These are phyloP conservation scores for Cranoglanis bouderius DNA, from an alignment of 2,113 vertebrate species.

Conservation along the genomic window DNA sequence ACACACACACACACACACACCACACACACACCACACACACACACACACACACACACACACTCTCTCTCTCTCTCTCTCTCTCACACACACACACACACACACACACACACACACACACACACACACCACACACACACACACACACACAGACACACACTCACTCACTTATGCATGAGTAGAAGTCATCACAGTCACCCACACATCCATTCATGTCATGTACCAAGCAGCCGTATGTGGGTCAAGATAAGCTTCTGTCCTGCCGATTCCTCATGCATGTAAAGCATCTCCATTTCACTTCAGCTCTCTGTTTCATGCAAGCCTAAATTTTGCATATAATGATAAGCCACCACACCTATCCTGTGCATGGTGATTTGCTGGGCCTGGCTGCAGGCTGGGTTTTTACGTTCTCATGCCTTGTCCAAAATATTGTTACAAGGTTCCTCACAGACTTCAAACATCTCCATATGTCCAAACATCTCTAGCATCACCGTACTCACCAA, in stretches of 20 bases:
- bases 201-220: constrained; percentile 32
- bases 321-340: not conserved
- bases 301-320: not conserved
- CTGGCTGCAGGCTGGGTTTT: not conserved
- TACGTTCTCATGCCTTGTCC: not conserved
- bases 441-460: constrained; percentile 18
- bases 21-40: too few species aligned
- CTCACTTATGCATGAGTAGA: not conserved
- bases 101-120: too few species aligned
- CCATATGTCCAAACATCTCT: not conserved
- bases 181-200: constrained; percentile 14
- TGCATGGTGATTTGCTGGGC: not conserved
- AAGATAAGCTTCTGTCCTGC: constrained; percentile 26
- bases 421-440: not conserved
- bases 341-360: not conserved
- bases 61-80: not conserved
- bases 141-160: not conserved
- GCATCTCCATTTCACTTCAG: constrained; percentile 16
- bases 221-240: constrained; percentile 20
- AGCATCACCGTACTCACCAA: not conserved
- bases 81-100: too few species aligned
- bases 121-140: too few species aligned
- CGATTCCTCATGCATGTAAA: constrained; percentile 31
- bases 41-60: too few species aligned
- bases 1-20: too few species aligned